Percentiles rank a stretch among this genome's conserved stretches.
Evolutionary conservation across 2,113 vertebrate genomes (phyloP).

Genomic region (Illadopsis cleaveri): DNA sequence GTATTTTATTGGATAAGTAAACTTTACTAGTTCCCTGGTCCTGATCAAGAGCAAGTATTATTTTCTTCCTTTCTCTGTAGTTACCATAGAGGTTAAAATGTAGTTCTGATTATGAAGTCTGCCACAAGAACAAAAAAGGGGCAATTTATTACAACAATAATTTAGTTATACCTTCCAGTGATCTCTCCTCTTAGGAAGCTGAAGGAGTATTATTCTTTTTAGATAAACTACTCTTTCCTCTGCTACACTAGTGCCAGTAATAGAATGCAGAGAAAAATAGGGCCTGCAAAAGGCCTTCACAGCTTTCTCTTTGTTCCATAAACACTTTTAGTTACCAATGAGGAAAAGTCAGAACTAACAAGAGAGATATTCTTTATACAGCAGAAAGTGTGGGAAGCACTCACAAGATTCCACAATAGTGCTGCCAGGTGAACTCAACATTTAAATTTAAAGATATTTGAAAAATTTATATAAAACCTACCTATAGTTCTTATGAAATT

Average conservation of each 20-base stretch:
- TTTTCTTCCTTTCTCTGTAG: background rate
- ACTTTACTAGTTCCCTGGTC: background rate
- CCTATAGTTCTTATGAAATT: background rate
- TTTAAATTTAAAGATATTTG: background rate
- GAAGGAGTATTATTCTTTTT: constrained; percentile 32
- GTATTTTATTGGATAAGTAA: background rate
- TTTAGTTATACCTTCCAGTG: background rate
- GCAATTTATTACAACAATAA: constrained; percentile 29
- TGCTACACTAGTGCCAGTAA: constrained; percentile 3
- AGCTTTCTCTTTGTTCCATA: background rate
- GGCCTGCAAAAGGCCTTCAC: background rate
- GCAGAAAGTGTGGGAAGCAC: background rate
- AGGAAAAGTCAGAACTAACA: background rate
- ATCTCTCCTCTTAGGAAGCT: constrained; percentile 1
- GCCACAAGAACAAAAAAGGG: background rate
- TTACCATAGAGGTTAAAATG: background rate
- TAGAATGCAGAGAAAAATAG: constrained; percentile 30
- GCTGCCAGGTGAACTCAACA: background rate
- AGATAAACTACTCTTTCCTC: background rate
- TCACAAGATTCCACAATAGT: background rate
- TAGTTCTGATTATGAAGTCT: background rate
- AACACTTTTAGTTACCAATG: background rate
- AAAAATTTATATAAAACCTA: background rate
- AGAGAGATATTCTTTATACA: background rate
- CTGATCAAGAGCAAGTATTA: background rate